Evolutionary conservation across 2,797 vertebrate genomes (phyloP).

Genomic region (Eremophila alpestris): DNA sequence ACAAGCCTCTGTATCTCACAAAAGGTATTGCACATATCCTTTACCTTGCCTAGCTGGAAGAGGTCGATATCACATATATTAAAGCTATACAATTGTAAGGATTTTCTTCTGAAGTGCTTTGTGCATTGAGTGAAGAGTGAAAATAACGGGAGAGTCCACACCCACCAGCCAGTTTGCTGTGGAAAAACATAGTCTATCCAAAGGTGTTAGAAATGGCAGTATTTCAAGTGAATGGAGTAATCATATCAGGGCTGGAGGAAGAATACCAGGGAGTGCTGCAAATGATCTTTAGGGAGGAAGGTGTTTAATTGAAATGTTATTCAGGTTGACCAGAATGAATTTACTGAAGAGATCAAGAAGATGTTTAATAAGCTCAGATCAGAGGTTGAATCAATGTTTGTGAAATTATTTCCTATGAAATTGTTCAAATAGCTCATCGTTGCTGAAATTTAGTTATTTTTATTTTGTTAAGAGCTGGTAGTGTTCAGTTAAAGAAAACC

Average conservation of each 20-base stretch:
- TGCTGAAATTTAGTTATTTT: neutral
- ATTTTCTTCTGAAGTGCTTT: slow-evolving; percentile 24
- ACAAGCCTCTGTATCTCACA: neutral
- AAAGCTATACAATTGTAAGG: neutral
- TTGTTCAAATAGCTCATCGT: neutral
- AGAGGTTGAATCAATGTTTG: neutral
- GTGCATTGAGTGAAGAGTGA: neutral
- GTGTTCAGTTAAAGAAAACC: neutral
- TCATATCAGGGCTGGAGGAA: neutral
- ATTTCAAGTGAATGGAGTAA: neutral
- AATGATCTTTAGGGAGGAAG: neutral
- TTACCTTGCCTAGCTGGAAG: neutral
- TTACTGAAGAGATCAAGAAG: neutral
- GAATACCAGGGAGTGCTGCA: neutral
- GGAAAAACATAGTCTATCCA: neutral
- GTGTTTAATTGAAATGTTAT: neutral
- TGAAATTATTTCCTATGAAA: neutral
- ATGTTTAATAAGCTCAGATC: neutral
- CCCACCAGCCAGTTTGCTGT: neutral
- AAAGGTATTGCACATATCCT: neutral
- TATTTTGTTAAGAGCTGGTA: neutral
- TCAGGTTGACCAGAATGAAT: neutral
- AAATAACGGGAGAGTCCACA: neutral
- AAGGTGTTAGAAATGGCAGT: neutral
- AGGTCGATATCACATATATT: slow-evolving; percentile 19